Evolutionary conservation across 2,113 vertebrate species (phyloP).

Genomic region (Bufo bufo): DNA sequence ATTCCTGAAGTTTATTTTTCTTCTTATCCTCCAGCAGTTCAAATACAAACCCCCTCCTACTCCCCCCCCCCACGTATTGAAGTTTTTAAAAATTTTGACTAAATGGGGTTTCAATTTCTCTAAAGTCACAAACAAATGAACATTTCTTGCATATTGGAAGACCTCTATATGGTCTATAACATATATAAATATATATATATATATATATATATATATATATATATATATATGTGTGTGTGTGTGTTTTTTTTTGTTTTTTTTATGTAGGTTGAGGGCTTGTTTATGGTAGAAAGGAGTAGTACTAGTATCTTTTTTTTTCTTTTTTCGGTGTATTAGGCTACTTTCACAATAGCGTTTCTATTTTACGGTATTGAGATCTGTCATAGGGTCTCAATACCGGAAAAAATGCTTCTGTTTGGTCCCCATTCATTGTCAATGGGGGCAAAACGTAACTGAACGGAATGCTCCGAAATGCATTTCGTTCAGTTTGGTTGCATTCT

Average conservation of each 20-base stretch:
- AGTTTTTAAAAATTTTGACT: slow-evolving; percentile 60
- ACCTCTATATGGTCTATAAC: neutral
- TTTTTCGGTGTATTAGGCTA: no score
- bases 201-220: neutral
- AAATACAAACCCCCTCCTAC: neutral
- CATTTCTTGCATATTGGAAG: slow-evolving; percentile 33
- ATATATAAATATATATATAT: neutral
- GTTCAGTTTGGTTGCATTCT: no score
- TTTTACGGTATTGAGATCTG: no score
- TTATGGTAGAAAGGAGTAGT: neutral
- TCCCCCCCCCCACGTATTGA: slow-evolving; percentile 28
- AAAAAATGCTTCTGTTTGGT: no score
- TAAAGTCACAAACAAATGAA: slow-evolving; percentile 56
- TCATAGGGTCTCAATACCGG: no score
- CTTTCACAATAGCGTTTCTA: no score
- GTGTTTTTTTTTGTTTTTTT: no score
- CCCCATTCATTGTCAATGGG: no score
- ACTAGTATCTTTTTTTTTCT: neutral
- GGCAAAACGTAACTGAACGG: no score
- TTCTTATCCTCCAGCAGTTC: slow-evolving; percentile 64
- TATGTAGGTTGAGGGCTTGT: neutral
- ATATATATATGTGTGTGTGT: no score
- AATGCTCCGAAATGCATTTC: no score
- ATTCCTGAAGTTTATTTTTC: slow-evolving; percentile 76
- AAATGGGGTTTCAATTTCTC: slow-evolving; percentile 55